Evolutionary conservation across 2,888 invertebrate genomes (phyloP).

Genomic region (Agonum fuliginosum): DNA sequence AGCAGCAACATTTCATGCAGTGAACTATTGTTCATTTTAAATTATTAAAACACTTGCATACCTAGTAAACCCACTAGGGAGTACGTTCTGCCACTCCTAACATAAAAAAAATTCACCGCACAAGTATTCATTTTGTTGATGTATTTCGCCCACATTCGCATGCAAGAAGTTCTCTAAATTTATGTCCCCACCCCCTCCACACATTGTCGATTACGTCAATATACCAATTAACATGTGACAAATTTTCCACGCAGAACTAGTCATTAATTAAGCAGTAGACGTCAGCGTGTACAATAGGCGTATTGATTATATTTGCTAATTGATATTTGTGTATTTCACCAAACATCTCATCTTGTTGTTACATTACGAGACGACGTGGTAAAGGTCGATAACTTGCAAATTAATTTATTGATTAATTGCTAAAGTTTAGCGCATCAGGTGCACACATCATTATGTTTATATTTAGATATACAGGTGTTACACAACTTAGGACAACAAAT

Average conservation of each 20-base stretch:
- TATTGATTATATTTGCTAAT: conserved; percentile 25
- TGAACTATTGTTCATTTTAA: not conserved
- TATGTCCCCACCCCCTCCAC: not conserved
- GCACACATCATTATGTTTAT: not conserved
- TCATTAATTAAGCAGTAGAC: conserved; percentile 16
- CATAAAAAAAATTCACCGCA: not conserved
- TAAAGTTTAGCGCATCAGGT: not conserved
- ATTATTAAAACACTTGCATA: conserved; percentile 7
- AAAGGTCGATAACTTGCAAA: not conserved
- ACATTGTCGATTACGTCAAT: conserved; percentile 1
- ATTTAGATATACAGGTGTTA: not conserved
- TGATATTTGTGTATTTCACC: conserved; percentile 10
- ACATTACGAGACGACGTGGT: not conserved
- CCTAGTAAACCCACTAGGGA: not conserved
- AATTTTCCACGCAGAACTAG: conserved; percentile 11
- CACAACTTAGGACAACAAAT: no score
- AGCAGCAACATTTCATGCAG: not conserved
- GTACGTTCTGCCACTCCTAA: not conserved
- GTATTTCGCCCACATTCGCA: not conserved
- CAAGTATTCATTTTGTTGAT: not conserved
- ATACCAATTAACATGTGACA: conserved; percentile 18
- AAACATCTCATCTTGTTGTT: not conserved
- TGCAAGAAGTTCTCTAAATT: not conserved
- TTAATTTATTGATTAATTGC: conserved; percentile 8
- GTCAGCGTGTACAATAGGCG: conserved; percentile 1